Percentiles rank a stretch among this genome's conserved stretches.
Evolutionary conservation across 2,113 vertebrate genomes (phyloP).

Genomic region (Dryoscopus gambensis): DNA sequence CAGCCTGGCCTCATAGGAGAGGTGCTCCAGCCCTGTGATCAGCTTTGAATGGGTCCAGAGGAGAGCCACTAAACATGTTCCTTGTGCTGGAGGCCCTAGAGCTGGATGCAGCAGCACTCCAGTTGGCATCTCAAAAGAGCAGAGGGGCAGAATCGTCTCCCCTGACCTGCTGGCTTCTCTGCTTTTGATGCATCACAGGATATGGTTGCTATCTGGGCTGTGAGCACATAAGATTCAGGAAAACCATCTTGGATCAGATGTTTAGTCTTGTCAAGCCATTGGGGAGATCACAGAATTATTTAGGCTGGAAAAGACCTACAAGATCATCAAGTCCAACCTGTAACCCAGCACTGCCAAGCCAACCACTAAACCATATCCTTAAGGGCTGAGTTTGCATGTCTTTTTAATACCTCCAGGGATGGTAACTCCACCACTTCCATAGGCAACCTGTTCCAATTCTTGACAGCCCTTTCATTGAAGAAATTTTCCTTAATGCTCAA

Average conservation of each 20-base stretch:
- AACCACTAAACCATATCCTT: neutral
- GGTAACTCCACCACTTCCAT: neutral
- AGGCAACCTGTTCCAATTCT: neutral
- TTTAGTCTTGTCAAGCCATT: neutral
- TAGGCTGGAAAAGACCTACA: neutral
- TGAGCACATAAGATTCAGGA: neutral
- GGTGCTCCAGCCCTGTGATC: neutral
- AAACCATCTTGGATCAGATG: neutral
- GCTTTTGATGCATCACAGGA: neutral
- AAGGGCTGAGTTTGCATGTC: neutral
- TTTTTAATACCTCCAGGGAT: neutral
- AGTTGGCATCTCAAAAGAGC: neutral
- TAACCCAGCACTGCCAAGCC: neutral
- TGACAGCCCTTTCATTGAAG: neutral
- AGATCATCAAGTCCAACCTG: neutral
- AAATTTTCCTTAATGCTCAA: neutral
- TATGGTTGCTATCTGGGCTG: neutral
- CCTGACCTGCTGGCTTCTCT: fast-evolving
- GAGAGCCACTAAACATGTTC: neutral
- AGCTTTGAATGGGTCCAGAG: neutral
- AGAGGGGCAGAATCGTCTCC: neutral
- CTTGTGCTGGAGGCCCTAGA: neutral
- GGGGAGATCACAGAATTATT: neutral
- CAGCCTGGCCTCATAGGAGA: neutral
- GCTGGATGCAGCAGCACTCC: neutral